Conservation (phyloP, 2,888 invertebrate species). For the Thereva unica region DNA sequence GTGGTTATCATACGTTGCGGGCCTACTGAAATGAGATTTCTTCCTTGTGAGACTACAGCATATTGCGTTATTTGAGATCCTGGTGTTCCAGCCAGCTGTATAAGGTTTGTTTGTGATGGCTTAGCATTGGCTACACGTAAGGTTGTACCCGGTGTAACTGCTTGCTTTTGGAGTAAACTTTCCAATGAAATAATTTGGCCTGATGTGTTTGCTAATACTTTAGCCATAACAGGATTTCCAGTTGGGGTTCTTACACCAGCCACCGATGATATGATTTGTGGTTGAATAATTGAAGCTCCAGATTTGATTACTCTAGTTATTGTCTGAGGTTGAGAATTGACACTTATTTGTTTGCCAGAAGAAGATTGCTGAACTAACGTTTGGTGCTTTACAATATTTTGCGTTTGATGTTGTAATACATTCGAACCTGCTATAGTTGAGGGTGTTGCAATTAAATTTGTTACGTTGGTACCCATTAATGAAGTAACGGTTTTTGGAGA, state of each 20-base stretch:
- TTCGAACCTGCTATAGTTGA: conserved; percentile 31
- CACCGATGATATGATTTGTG: conserved; percentile 31
- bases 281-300: conserved; percentile 29
- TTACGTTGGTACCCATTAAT: conserved; percentile 30
- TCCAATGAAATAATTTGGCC: conserved; percentile 56
- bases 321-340: conserved; percentile 43
- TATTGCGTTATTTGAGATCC: conserved; percentile 56
- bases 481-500: conserved; percentile 35
- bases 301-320: conserved; percentile 47
- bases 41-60: conserved; percentile 60
- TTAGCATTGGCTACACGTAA: conserved; percentile 59
- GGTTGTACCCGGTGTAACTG: conserved; percentile 53
- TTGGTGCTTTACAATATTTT: conserved; percentile 37
- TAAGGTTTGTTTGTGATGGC: conserved; percentile 59
- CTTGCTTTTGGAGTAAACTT: conserved; percentile 51
- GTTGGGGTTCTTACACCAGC: conserved; percentile 42
- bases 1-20: conserved; percentile 50
- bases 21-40: conserved; percentile 56
- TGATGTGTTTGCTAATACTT: conserved; percentile 71
- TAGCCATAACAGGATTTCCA: conserved; percentile 66
- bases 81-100: conserved; percentile 59
- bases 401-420: conserved; percentile 38
- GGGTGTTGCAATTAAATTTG: conserved; percentile 28
- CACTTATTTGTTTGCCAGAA: conserved; percentile 40
- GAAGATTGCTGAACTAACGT: conserved; percentile 28